Evolutionary conservation across 2,888 invertebrate genomes (phyloP).

Genomic region (Geotrupes spiniger): DNA sequence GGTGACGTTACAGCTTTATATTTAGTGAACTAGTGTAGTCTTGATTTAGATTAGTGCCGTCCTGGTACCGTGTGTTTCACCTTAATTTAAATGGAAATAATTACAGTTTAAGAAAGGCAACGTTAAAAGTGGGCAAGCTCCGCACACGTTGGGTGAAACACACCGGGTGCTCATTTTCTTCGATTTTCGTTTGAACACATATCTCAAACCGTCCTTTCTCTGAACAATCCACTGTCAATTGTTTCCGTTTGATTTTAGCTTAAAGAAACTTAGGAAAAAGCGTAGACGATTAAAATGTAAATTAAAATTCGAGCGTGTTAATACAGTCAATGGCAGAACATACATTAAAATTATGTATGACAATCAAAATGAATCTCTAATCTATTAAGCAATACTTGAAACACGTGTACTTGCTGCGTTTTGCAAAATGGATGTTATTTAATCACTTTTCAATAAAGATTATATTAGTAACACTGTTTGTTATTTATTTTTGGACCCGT

Average conservation of each 20-base stretch:
- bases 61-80: too few species aligned
- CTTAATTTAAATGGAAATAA: too few species aligned
- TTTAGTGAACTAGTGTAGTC: too few species aligned
- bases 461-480: not conserved
- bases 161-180: too few species aligned
- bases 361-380: conserved; percentile 12
- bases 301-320: conserved; percentile 15
- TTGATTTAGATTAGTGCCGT: too few species aligned
- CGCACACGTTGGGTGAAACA: too few species aligned
- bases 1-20: too few species aligned
- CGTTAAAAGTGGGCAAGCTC: too few species aligned
- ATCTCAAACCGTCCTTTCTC: conserved; percentile 11
- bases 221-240: conserved; percentile 7
- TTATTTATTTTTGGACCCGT: too few species aligned
- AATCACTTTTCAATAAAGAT: conserved; percentile 6
- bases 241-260: conserved; percentile 17
- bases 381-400: conserved; percentile 14
- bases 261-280: conserved; percentile 11
- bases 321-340: conserved; percentile 13
- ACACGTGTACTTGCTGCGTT: not conserved
- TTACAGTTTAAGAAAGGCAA: too few species aligned
- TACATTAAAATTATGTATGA: conserved; percentile 17
- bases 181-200: conserved; percentile 10
- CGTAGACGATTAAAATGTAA: conserved; percentile 11
- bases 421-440: conserved; percentile 7